Percentiles rank a stretch among this genome's conserved stretches.
These are phyloP conservation scores for Drosophila chauvacae DNA, from an alignment of 1,140 invertebrate species.

Conservation along the genomic window DNA sequence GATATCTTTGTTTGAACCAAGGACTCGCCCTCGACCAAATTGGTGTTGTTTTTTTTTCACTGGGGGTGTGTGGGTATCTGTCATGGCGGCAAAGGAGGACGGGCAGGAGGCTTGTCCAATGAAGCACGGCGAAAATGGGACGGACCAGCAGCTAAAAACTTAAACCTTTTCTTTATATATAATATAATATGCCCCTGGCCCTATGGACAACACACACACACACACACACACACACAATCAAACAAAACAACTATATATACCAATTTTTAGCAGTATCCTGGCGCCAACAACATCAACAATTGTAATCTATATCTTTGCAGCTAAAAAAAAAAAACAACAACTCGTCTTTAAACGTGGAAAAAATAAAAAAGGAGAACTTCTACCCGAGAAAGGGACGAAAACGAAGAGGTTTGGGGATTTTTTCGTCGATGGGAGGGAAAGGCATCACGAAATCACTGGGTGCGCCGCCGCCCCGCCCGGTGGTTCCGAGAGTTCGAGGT, in stretches of 20 bases:
- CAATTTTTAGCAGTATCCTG: conserved; percentile 26
- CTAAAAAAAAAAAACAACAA: conserved; percentile 26
- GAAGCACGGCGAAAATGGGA: conserved; percentile 50
- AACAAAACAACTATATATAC: conserved; percentile 35
- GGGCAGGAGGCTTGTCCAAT: conserved; percentile 19
- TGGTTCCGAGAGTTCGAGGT: conserved; percentile 30
- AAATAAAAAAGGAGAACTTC: conserved; percentile 17
- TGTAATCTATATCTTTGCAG: conserved; percentile 63
- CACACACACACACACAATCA: conserved; percentile 15
- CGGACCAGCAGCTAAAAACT: conserved; percentile 31
- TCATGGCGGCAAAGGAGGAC: neutral
- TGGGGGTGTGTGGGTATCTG: conserved; percentile 19
- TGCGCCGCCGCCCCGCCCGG: conserved; percentile 36
- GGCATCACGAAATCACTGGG: conserved; percentile 63
- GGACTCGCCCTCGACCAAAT: conserved; percentile 16
- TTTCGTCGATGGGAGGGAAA: conserved; percentile 23
- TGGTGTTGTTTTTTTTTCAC: conserved; percentile 6
- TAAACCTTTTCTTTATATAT: conserved; percentile 49
- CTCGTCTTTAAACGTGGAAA: conserved; percentile 42
- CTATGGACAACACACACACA: neutral
- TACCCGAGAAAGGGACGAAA: conserved; percentile 36
- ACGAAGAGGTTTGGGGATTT: conserved; percentile 31
- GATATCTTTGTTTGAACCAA: conserved; percentile 7
- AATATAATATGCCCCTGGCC: conserved; percentile 28
- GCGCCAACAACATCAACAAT: conserved; percentile 54